Evolutionary conservation across 2,888 invertebrate species (phyloP).

Genomic region (Volucella inflata): DNA sequence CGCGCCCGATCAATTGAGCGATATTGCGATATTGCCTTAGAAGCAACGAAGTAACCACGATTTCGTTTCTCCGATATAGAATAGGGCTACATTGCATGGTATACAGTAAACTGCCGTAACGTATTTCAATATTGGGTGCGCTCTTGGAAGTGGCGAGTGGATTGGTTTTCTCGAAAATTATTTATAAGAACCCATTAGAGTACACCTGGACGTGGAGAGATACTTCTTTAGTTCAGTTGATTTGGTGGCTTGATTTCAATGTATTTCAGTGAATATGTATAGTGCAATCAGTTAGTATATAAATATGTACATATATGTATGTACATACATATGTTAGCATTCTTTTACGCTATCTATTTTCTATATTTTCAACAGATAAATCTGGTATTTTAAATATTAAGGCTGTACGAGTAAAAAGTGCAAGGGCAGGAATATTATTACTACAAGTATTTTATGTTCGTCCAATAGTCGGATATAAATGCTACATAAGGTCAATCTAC

Average conservation of each 20-base stretch:
- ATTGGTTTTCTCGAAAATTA: slow-evolving; percentile 74
- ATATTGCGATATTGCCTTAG: slow-evolving; percentile 71
- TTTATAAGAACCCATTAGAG: slow-evolving; percentile 74
- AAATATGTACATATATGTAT: no score
- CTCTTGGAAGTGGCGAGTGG: slow-evolving; percentile 74
- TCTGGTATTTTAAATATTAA: not conserved
- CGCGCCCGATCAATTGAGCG: slow-evolving; percentile 76
- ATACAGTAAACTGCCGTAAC: slow-evolving; percentile 8
- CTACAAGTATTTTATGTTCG: no score
- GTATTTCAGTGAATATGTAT: slow-evolving; percentile 67
- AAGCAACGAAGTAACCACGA: slow-evolving; percentile 61
- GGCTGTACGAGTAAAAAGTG: no score
- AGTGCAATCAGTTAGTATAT: slow-evolving; percentile 60
- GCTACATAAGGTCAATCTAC: no score
- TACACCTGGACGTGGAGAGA: slow-evolving; percentile 67
- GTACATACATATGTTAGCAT: slow-evolving; percentile 45
- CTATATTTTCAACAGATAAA: slow-evolving; percentile 54
- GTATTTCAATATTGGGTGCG: slow-evolving; percentile 67
- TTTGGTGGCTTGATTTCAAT: slow-evolving; percentile 64
- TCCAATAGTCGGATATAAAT: no score
- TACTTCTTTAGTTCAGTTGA: slow-evolving; percentile 72
- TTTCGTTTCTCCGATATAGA: slow-evolving; percentile 60
- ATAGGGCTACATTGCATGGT: slow-evolving; percentile 53
- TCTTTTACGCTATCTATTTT: slow-evolving; percentile 73
- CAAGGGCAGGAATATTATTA: no score